These are phyloP conservation scores for Thereva unica DNA, from an alignment of 2,888 invertebrate genomes.

Conservation along the genomic window DNA sequence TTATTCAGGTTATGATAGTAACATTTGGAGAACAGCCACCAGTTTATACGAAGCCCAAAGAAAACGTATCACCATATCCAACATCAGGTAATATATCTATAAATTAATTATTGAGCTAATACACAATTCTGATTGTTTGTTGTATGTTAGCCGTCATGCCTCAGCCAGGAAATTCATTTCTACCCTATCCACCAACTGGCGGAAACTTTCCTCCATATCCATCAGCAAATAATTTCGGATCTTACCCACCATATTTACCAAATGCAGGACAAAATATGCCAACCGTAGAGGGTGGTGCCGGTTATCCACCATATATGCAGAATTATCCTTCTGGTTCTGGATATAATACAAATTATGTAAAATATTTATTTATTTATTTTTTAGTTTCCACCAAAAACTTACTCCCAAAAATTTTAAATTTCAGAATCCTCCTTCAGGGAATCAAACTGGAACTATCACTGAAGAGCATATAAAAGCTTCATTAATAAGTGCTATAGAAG, in stretches of 20 bases:
- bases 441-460: constrained; percentile 79
- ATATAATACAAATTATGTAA: constrained; percentile 33
- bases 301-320: constrained; percentile 61
- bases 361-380: not conserved
- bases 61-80: constrained; percentile 63
- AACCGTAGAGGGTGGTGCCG: constrained; percentile 47
- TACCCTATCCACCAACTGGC: constrained; percentile 62
- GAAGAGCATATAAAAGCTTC: constrained; percentile 95
- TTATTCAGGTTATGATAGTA: constrained; percentile 88
- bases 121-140: not conserved
- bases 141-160: constrained; percentile 57
- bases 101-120: not conserved
- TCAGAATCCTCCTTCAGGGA: constrained; percentile 56
- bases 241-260: constrained; percentile 55
- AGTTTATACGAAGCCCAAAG: constrained; percentile 78
- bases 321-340: constrained; percentile 54
- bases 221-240: constrained; percentile 52
- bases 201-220: constrained; percentile 59
- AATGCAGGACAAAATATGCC: constrained; percentile 50
- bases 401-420: not conserved
- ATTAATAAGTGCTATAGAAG: constrained; percentile 91
- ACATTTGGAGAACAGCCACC: constrained; percentile 96
- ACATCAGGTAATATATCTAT: constrained; percentile 44
- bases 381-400: not conserved
- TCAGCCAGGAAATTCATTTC: constrained; percentile 50